Evolutionary conservation across 2,888 invertebrate species (phyloP).

Genomic region (Nasonovia ribisnigri): DNA sequence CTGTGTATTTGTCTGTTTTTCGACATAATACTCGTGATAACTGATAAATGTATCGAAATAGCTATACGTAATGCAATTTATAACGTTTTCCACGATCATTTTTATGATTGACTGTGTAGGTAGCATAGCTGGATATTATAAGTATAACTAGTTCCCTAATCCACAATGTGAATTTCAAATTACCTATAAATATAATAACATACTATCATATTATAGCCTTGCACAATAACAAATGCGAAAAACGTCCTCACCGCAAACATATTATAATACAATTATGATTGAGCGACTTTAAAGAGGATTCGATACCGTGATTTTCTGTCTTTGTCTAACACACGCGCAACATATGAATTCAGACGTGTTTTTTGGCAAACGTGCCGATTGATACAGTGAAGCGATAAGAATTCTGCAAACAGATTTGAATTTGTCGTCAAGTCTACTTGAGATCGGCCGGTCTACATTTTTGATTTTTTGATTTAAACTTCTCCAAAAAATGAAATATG

Average conservation of each 20-base stretch:
- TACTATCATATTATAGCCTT: not conserved
- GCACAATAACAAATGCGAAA: not conserved
- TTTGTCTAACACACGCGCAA: too few relatives aligned
- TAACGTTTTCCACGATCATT: not conserved
- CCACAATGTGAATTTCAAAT: not conserved
- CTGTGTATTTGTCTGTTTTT: not conserved
- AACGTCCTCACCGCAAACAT: not conserved
- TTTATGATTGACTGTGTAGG: not conserved
- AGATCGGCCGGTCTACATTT: too few relatives aligned
- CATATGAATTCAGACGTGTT: too few relatives aligned
- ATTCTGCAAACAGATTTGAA: too few relatives aligned
- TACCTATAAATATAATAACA: not conserved
- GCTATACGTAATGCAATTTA: not conserved
- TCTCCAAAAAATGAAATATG: too few relatives aligned
- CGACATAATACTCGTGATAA: not conserved
- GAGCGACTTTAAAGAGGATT: too few relatives aligned
- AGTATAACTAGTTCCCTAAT: not conserved
- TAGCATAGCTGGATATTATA: too few relatives aligned
- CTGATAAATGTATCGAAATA: not conserved
- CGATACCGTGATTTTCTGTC: too few relatives aligned
- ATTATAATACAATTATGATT: not conserved
- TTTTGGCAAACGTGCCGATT: too few relatives aligned
- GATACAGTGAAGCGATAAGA: too few relatives aligned
- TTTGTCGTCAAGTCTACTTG: too few relatives aligned
- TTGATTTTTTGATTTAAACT: too few relatives aligned